Percentiles rank a stretch among this genome's conserved stretches.
phyloP scores from a whole-genome alignment of 1,140 invertebrate genomes.

The Paralvinella palmiformis region DNA sequence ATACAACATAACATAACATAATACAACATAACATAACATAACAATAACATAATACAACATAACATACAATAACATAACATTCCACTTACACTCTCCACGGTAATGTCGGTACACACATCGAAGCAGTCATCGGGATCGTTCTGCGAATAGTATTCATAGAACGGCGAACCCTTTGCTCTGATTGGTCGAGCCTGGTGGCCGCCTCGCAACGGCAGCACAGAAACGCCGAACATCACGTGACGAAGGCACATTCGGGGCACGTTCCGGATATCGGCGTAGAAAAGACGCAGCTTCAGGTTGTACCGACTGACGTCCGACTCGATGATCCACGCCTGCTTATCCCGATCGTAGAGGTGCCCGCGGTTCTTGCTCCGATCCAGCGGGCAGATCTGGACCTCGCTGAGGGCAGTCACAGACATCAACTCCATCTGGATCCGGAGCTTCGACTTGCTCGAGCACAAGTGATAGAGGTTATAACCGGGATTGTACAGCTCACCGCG shows the following conservation, averaged over 20 bases:
- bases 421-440: conserved; percentile 69
- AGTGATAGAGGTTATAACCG: conserved; percentile 24
- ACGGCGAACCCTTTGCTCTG: conserved; percentile 66
- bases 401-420: conserved; percentile 68
- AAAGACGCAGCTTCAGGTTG: conserved; percentile 62
- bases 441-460: conserved; percentile 3
- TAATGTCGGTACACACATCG: conserved; percentile 57
- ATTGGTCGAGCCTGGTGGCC: conserved; percentile 39
- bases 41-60: background rate
- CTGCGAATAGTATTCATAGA: conserved; percentile 77
- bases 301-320: conserved; percentile 75
- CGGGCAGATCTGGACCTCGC: conserved; percentile 58
- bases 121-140: conserved; percentile 68
- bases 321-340: conserved; percentile 77
- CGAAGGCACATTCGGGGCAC: conserved; percentile 72
- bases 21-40: too few relatives aligned
- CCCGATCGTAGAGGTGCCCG: conserved; percentile 73
- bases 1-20: too few relatives aligned
- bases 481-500: conserved; percentile 32
- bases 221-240: conserved; percentile 62
- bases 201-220: conserved; percentile 27
- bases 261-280: conserved; percentile 78
- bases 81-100: conserved; percentile 64
- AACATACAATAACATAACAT: background rate
- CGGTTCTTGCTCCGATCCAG: conserved; percentile 32